Percentiles rank a stretch among this genome's conserved stretches.
phyloP scores from a whole-genome alignment of 2,888 invertebrate genomes.

The Amiota communis region DNA sequence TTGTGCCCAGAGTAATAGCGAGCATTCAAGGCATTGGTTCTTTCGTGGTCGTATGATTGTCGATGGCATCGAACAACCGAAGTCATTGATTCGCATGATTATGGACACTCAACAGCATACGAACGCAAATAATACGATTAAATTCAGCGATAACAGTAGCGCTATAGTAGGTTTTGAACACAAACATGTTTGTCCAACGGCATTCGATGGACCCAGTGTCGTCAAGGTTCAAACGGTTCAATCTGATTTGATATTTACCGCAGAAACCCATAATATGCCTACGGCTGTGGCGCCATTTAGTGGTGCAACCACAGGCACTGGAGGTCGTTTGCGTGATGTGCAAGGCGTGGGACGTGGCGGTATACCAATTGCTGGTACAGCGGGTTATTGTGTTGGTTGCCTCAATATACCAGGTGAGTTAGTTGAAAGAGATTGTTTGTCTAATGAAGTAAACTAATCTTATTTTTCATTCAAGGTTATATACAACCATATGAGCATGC shows the following conservation, averaged over 20 bases:
- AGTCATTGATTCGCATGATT: conserved; percentile 93
- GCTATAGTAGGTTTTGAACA: conserved; percentile 89
- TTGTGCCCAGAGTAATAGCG: conserved; percentile 97
- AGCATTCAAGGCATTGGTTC: conserved; percentile 99
- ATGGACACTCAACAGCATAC: conserved; percentile 89
- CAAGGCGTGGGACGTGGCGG: conserved; percentile 96
- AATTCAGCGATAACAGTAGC: conserved; percentile 97
- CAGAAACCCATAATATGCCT: conserved; percentile 99
- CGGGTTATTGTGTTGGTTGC: conserved; percentile 96
- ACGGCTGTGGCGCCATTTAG: conserved; percentile 98
- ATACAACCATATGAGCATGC: conserved; percentile 89
- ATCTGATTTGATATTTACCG: conserved; percentile 96
- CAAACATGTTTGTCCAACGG: conserved; percentile 79
- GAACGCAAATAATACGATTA: conserved; percentile 95
- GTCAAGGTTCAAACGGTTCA: conserved; percentile 77
- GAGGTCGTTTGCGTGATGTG: conserved; percentile 92
- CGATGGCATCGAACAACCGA: conserved; percentile 83
- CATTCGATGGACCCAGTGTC: conserved; percentile 76
- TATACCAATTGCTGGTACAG: conserved; percentile 94
- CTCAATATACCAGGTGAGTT: conserved; percentile 86
- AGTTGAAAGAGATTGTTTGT: neutral
- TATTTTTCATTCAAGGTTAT: conserved; percentile 77
- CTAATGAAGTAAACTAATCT: neutral
- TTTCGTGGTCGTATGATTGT: conserved; percentile 93
- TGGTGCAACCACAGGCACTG: conserved; percentile 98